Conservation (phyloP, 2,888 invertebrate species). For the Blastobasis adustella region DNA sequence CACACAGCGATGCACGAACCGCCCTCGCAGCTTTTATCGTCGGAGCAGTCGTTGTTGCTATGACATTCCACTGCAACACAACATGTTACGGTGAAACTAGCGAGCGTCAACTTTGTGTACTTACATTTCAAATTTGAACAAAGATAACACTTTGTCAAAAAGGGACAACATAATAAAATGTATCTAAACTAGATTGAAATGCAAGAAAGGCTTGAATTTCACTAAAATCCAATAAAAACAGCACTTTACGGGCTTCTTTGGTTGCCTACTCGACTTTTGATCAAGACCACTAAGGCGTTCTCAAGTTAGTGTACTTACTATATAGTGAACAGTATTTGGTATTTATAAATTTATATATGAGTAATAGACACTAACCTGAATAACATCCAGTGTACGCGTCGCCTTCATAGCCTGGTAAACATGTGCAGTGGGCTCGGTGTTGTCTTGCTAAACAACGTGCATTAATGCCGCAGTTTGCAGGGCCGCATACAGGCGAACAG, state of each 20-base stretch:
- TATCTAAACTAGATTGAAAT: too few relatives aligned
- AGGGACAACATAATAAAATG: too few relatives aligned
- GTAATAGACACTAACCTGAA: slow-evolving; percentile 66
- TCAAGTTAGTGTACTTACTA: too few relatives aligned
- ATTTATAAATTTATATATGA: slow-evolving; percentile 1
- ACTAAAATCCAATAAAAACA: too few relatives aligned
- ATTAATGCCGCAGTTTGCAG: slow-evolving; percentile 83
- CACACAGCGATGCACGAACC: slow-evolving; percentile 88
- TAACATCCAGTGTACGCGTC: slow-evolving; percentile 86
- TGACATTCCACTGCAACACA: slow-evolving; percentile 83
- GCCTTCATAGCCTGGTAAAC: slow-evolving; percentile 88
- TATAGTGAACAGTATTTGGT: background rate
- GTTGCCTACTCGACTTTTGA: too few relatives aligned
- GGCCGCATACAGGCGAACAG: slow-evolving; percentile 84
- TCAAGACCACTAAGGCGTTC: too few relatives aligned
- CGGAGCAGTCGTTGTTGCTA: slow-evolving; percentile 88
- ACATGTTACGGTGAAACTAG: too few relatives aligned
- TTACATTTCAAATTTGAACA: too few relatives aligned
- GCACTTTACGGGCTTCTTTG: too few relatives aligned
- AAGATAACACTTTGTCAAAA: too few relatives aligned
- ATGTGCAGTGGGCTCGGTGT: slow-evolving; percentile 88
- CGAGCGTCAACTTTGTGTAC: too few relatives aligned
- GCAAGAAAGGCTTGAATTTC: too few relatives aligned
- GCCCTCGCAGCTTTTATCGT: slow-evolving; percentile 87
- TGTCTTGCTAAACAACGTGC: slow-evolving; percentile 85